Evolutionary conservation across 2,888 invertebrate species (phyloP), one percentile per base, ranked within the genome.

Genomic region (Nasonia oneida): DNA sequence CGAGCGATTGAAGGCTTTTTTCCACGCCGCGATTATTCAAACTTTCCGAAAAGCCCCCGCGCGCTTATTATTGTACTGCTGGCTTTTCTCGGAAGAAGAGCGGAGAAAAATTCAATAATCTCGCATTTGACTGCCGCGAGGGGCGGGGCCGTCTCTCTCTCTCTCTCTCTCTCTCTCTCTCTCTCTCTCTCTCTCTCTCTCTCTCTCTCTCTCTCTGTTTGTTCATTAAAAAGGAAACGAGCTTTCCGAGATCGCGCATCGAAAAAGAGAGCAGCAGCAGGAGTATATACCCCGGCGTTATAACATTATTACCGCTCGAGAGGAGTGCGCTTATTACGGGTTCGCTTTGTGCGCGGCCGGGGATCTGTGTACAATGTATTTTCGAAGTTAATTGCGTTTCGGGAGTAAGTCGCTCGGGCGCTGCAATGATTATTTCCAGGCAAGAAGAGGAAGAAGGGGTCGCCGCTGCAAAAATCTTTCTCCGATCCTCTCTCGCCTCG

Each of bases 371-470:
- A 84, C 57, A 61, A 61, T 61, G 86, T 87, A 87, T 86, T 87
- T 87, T 87, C 82, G 81, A 86, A 87, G 85, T 86, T 87, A 87
- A 87, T 87, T 87, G 82, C 87, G 70, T 87, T 87, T 87, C 84
- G 82, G 84, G 84, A 87, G 84, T 87, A 73, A 86, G 81, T 79
- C 71, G 57, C 84, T 78, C 82, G 64, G 61, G 84, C 76, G 84
- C 86, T 86, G 87, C 76, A 86, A 87, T 86, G 87, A 84, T 86
- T 87, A 87, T 87, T 87, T 86, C 79, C 74, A 81, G 50, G 84
- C 82, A 3, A 10, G 5, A 15, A 71, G 70, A 71, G 47, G 33
- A 47, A 78, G 76, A 23, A 50, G 76, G 77, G 75, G 67, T 23
- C 75, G 47, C 73, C 82, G 61, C 80, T 86, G 86, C 81, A 87